These are phyloP conservation scores for Trochalopteron elliotii DNA, from an alignment of 2,113 vertebrate genomes.

Conservation along the genomic window DNA sequence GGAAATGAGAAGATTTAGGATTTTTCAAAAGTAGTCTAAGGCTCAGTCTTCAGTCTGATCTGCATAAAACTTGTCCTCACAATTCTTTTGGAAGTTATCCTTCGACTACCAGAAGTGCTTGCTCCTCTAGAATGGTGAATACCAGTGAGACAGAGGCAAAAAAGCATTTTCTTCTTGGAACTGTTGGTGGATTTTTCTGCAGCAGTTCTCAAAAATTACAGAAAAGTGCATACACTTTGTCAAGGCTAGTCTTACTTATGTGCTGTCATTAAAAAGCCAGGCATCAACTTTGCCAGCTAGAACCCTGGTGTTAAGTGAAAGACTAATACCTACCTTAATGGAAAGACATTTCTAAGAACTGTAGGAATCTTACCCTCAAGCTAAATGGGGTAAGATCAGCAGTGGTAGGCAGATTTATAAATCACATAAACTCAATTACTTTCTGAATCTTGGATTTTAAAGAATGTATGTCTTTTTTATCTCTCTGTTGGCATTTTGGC, in stretches of 20 bases:
- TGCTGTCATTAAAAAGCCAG: background rate
- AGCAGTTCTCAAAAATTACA: background rate
- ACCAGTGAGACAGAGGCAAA: background rate
- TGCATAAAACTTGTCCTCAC: background rate
- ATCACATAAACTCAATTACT: background rate
- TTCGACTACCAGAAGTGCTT: background rate
- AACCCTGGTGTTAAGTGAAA: background rate
- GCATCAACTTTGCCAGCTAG: background rate
- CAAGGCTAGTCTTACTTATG: background rate
- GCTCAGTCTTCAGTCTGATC: background rate
- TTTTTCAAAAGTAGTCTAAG: background rate
- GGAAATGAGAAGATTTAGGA: background rate
- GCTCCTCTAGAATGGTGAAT: background rate
- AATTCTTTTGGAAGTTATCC: background rate
- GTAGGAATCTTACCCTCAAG: background rate
- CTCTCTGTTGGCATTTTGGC: background rate
- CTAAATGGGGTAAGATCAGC: background rate
- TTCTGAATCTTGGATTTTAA: background rate
- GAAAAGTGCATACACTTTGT: background rate
- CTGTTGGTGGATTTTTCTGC: background rate
- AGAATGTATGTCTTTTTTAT: background rate
- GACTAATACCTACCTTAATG: background rate
- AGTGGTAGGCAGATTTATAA: background rate
- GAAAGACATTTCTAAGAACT: background rate
- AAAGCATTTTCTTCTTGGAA: background rate